Evolutionary conservation across 2,113 vertebrate species (phyloP).

Genomic region (Hirundichthys speculiger): DNA sequence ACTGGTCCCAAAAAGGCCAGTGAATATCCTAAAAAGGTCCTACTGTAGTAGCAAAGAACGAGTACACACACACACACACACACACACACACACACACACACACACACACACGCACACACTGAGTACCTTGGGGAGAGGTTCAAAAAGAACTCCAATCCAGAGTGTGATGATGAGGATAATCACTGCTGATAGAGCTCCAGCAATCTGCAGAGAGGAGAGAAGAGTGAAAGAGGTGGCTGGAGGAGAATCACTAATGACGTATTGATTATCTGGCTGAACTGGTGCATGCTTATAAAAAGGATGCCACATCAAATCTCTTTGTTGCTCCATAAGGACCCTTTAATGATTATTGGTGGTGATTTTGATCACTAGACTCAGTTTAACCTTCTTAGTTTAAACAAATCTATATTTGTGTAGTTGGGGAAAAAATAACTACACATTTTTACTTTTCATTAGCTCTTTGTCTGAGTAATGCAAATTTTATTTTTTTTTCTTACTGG

Average conservation of each 20-base stretch:
- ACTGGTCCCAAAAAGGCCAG: no score
- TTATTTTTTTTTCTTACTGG: no score
- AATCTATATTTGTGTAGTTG: slow-evolving; percentile 40
- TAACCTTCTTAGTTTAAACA: slow-evolving; percentile 24
- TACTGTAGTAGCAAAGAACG: no score
- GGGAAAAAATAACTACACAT: slow-evolving; percentile 20
- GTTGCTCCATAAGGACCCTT: slow-evolving; percentile 9
- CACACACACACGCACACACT: not conserved
- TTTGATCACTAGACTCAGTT: no score
- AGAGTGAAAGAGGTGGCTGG: not conserved
- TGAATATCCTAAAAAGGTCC: no score
- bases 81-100: not conserved
- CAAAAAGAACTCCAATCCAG: slow-evolving; percentile 91
- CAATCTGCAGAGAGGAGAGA: slow-evolving; percentile 78
- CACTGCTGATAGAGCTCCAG: slow-evolving; percentile 86
- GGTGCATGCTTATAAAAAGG: slow-evolving; percentile 17
- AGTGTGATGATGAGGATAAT: slow-evolving; percentile 90
- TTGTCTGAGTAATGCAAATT: no score
- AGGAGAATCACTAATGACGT: slow-evolving; percentile 15
- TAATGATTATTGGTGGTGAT: slow-evolving; percentile 30
- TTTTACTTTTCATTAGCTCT: slow-evolving; percentile 51
- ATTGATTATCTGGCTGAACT: slow-evolving; percentile 9
- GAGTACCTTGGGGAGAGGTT: slow-evolving; percentile 90
- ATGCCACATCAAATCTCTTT: slow-evolving; percentile 7
- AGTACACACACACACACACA: not conserved